A percentile compares a stretch with the other conserved stretches of the same genome.
phyloP scores from a whole-genome alignment of 2,888 invertebrate species.

The Luperina testacea region DNA sequence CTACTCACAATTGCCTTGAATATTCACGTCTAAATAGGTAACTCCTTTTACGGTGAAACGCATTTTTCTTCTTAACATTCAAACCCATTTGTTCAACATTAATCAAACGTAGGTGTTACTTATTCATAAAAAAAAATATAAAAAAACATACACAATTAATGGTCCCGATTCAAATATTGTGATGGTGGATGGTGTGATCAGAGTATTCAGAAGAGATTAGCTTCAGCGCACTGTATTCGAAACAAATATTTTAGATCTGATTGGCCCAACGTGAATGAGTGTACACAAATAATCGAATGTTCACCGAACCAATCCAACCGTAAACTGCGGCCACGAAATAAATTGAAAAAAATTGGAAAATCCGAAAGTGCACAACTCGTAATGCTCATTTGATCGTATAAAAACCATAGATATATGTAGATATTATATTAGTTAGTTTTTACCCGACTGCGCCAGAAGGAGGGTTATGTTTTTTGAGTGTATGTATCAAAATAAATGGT shows the following conservation, averaged over 20 bases:
- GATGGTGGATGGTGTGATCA: constrained; percentile 58
- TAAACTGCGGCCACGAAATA: constrained; percentile 50
- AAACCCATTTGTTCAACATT: constrained; percentile 45
- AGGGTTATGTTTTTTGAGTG: too few relatives aligned
- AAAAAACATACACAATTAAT: constrained; percentile 30
- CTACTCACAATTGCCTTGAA: constrained; percentile 42
- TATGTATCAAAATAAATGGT: too few relatives aligned
- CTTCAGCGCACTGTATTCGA: constrained; percentile 49
- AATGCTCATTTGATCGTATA: too few relatives aligned
- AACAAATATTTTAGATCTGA: constrained; percentile 67
- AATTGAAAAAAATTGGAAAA: constrained; percentile 48
- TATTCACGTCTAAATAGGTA: constrained; percentile 42
- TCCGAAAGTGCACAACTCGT: too few relatives aligned
- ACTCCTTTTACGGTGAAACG: constrained; percentile 27
- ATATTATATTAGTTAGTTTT: too few relatives aligned
- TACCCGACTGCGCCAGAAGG: too few relatives aligned
- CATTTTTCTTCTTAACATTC: constrained; percentile 33
- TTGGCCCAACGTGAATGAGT: constrained; percentile 48
- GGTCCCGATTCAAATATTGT: constrained; percentile 43
- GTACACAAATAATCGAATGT: constrained; percentile 60
- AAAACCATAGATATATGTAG: too few relatives aligned
- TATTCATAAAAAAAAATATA: constrained; percentile 50
- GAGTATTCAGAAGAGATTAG: constrained; percentile 60
- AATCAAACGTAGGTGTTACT: constrained; percentile 32
- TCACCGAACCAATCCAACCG: constrained; percentile 52